phyloP scores from a whole-genome alignment of 2,888 invertebrate species.

The Eupithecia centaureata region DNA sequence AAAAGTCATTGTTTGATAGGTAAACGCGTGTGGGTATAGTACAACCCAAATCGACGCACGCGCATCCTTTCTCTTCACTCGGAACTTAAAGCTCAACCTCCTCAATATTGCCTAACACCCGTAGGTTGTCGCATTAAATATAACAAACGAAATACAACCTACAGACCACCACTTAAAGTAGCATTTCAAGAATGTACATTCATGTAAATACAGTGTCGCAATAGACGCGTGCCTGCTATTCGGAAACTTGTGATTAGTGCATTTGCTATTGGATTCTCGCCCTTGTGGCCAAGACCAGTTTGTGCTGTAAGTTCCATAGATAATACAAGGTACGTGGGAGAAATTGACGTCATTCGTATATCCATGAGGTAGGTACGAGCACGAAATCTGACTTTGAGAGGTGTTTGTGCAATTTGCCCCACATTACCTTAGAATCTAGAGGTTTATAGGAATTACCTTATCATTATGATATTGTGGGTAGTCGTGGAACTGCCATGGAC shows the following conservation, averaged over 20 bases:
- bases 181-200: neutral
- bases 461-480: conserved; percentile 7
- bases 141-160: conserved; percentile 49
- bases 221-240: conserved; percentile 71
- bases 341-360: conserved; percentile 17
- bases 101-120: conserved; percentile 71
- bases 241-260: conserved; percentile 27
- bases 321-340: conserved; percentile 53
- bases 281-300: conserved; percentile 43
- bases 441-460: conserved; percentile 26
- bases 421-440: conserved; percentile 39
- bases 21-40: neutral
- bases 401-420: conserved; percentile 45
- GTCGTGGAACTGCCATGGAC: neutral
- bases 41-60: conserved; percentile 43
- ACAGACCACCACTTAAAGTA: conserved; percentile 34
- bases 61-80: conserved; percentile 33
- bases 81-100: conserved; percentile 49
- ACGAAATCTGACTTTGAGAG: conserved; percentile 37
- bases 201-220: conserved; percentile 68
- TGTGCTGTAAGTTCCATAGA: conserved; percentile 6
- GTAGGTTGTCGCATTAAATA: conserved; percentile 63
- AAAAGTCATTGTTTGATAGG: neutral
- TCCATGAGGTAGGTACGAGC: neutral
- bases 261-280: conserved; percentile 46